A percentile compares a stretch with the other conserved stretches of the same genome.
Evolutionary conservation across 2,888 invertebrate genomes (phyloP).

Genomic region (Tenthredo distinguenda): DNA sequence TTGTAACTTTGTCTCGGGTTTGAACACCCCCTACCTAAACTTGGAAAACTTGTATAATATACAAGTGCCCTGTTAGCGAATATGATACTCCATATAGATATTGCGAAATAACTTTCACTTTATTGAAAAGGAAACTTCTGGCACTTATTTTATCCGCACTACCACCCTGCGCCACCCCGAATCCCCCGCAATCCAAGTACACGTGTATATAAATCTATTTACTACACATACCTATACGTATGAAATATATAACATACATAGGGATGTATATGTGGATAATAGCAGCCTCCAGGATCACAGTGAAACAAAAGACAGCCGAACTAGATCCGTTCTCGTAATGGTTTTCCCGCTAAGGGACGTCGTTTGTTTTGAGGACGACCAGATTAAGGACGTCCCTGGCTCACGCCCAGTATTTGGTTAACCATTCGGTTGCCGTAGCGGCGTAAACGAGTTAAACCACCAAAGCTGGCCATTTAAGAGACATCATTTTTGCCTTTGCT

Average conservation of each 20-base stretch:
- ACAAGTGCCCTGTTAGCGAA: constrained; percentile 11
- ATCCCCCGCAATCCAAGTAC: not conserved
- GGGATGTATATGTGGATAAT: no score
- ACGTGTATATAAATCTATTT: not conserved
- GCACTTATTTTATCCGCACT: not conserved
- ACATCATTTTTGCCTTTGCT: constrained; percentile 47
- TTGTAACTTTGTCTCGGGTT: constrained; percentile 34
- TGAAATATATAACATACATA: not conserved
- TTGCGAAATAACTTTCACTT: constrained; percentile 7
- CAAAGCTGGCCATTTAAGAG: constrained; percentile 36
- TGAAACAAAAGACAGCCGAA: constrained; percentile 20
- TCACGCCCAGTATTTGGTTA: constrained; percentile 48
- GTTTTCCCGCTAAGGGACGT: constrained; percentile 30
- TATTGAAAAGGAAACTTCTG: constrained; percentile 15
- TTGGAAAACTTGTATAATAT: constrained; percentile 7
- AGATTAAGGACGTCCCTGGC: constrained; percentile 48
- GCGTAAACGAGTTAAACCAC: constrained; percentile 51
- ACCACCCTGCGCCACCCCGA: not conserved
- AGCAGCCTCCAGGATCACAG: not conserved
- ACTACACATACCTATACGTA: not conserved
- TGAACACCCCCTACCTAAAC: not conserved
- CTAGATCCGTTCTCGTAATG: constrained; percentile 32
- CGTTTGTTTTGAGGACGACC: constrained; percentile 47
- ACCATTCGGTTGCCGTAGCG: constrained; percentile 45
- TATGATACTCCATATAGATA: not conserved